Evolutionary conservation across 2,888 invertebrate genomes (phyloP), one percentile per base, ranked within the genome.

Genomic region (Tachina fera): DNA sequence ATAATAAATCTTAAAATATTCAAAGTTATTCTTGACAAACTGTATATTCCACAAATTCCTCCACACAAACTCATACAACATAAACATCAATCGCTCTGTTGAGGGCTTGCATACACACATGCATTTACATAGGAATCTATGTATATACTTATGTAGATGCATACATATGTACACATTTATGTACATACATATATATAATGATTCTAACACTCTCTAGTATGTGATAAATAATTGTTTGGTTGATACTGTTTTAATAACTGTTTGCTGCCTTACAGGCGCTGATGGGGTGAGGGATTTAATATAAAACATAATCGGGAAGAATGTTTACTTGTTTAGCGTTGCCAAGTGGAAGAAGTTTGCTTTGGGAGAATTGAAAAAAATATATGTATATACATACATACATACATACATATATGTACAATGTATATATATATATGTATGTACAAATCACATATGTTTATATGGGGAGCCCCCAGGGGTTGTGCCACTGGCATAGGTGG

Each of bases 191-290:
- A 6, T n/a, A 43, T 41, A 16, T 39, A 60, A 16, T 11, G 43
- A 43, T 72, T 39, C 70, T 56, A 70, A 70, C 56, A 1, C 13
- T 58, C 9, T n/a, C 6, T 43, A 22, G 22, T 31, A 61, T 61
- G 22, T 16, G 3, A 3, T 2, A 0, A 0, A 16, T 53, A 43
- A 6, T 53, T 43, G 51, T 56, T 56, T 31, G 9, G 31, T 76
- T 45, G 14, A 65, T 56, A 67, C 16, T 47, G 31, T 56, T 31
- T 31, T 67, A 13, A 56, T 76, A 76, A 76, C 76, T 65, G 56
- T 67, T 76, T 39, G 56, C 11, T 56, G 9, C 1, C 14, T 13
- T 58, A 47, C 56, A 56, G 56, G 56, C 56, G 76, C 5, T 31
- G 31, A 67, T 67, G 47, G 45, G 39, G 3, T 39, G 45, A 56